Base-by-base conservation (phyloP, 2,888 invertebrate species). In the Atrina japonica region DNA sequence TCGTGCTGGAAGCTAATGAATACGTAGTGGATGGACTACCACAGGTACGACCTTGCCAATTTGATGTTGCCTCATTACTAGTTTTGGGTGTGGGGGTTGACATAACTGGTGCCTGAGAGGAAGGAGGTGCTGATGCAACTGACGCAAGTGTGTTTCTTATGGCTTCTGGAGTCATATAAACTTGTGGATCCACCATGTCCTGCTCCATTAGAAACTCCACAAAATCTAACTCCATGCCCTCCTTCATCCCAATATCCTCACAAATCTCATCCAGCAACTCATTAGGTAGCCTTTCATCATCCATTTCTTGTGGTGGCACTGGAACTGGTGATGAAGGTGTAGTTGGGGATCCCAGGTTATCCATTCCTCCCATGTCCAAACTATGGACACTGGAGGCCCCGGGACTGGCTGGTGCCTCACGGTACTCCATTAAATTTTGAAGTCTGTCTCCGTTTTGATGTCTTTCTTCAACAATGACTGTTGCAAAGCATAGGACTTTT, bases 171-270 rank as follows among this genome's bases (percentile, higher is more conserved):
- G 86, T 86, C 86, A 86, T 86, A 73, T 86, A 86, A 18, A 82
- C 75, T 11, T 84, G 84, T 0, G 82, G 81, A 65, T 83, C 83
- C 18, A 81, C 83, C 63, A 80, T 80, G 53, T 86, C 86, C 64
- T 86, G 85, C 69, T 85, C 86, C 87, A 87, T 87, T 2, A 86
- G 77, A 56, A 83, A 86, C 77, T 90, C 89, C 47, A 88, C 87
- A 76, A 90, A 86, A 77, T 90, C 89, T 55, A 89, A 76, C 69
- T 89, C 90, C 84, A 89, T 89, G 18, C 88, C 87, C 71, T 89
- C 89, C 75, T 90, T 88, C 83, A 90, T 88, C 2, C 89, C 89
- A 60, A 89, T 89, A 72, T 90, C 90, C 74, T 87, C 86, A 77
- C 88, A 90, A 58, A 90, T 89, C 80, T 90, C 90, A 65, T 90